Base-by-base conservation (phyloP, 2,113 vertebrate species). In the Sula dactylatra region DNA sequence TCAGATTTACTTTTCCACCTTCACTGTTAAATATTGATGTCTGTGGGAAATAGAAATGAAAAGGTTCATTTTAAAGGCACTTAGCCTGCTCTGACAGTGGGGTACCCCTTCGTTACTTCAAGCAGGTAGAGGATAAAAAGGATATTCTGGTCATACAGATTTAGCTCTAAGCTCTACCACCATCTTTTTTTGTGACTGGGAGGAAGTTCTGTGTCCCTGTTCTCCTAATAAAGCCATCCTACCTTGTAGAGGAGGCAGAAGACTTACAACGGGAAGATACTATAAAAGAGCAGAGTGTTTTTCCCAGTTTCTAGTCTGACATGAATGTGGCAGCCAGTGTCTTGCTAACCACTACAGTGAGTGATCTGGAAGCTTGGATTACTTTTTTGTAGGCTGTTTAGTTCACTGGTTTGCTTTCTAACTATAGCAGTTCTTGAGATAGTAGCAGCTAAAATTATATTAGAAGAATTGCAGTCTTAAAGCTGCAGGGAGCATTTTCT, bases 1-100 rank as follows among this genome's bases (percentile, higher is more conserved):
- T 62, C 84, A 95, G 97, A 96, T 97, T 96, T 97, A 95, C 96
- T 97, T 97, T 97, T 95, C 94, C 97, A 97, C 97, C 94, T 97
- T 97, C 94, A 44, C 93, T 96, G 96, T 96, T 97, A 95, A 96
- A 95, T 97, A 97, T 97, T 96, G 95, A 96, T 97, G 93, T 91
- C 95, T 95, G 94, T 97, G 97, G 97, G 97, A 97, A 97, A 91
- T 52, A 91, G 95, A 96, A 95, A 96, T 95, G 81, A 96, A 97
- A 96, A 96, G 95, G 78, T 94, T 94, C 81, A 73, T 93, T 90
- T 93, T 88, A 82, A 95, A 93, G 94, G 90, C 95, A 94, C 90
- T 97, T 97, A 93, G 85, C 62, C 65, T 90, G 80, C 62, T 74
- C 71, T 83, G 84, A 80, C 82, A 92, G n/a, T 67, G 93, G 93